Percentiles rank a stretch among this genome's conserved stretches.
These are phyloP conservation scores for Betta splendens DNA, from an alignment of 2,797 vertebrate genomes.

Conservation along the genomic window DNA sequence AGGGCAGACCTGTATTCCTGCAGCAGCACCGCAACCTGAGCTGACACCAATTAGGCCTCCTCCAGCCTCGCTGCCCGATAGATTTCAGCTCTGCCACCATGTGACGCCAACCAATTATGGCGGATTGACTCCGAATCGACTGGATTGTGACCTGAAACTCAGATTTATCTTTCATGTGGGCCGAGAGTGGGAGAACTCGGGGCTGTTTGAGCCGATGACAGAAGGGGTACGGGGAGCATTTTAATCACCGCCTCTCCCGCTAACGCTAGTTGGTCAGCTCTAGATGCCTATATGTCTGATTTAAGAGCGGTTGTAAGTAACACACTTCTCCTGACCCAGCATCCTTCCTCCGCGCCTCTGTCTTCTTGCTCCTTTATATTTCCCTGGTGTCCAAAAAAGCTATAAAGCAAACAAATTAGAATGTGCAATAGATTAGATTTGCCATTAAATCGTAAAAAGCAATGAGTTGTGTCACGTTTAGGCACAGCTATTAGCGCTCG, in stretches of 20 bases:
- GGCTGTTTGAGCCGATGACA: conserved; percentile 69
- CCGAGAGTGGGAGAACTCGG: conserved; percentile 60
- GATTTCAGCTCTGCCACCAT: conserved; percentile 72
- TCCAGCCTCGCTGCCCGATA: conserved; percentile 67
- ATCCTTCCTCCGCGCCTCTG: conserved; percentile 47
- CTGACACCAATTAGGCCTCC: conserved; percentile 83
- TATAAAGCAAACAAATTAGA: conserved; percentile 72
- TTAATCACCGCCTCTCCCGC: conserved; percentile 74
- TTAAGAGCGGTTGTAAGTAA: conserved; percentile 75
- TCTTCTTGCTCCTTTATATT: conserved; percentile 56
- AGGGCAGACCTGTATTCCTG: conserved; percentile 60
- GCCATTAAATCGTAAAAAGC: conserved; percentile 71
- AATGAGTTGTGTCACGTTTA: conserved; percentile 58
- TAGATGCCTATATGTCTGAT: conserved; percentile 72
- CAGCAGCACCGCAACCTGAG: conserved; percentile 69
- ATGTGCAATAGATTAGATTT: conserved; percentile 63
- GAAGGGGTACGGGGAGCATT: conserved; percentile 66
- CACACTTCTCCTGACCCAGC: conserved; percentile 72
- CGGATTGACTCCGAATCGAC: conserved; percentile 80
- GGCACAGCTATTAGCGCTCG: conserved; percentile 59
- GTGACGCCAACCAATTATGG: conserved; percentile 80
- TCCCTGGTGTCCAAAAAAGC: conserved; percentile 68
- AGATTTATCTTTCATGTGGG: conserved; percentile 82
- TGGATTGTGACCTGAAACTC: conserved; percentile 82
- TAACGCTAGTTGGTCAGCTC: conserved; percentile 68